Base-by-base conservation (phyloP, 1,140 invertebrate genomes). In the Popillia japonica region DNA sequence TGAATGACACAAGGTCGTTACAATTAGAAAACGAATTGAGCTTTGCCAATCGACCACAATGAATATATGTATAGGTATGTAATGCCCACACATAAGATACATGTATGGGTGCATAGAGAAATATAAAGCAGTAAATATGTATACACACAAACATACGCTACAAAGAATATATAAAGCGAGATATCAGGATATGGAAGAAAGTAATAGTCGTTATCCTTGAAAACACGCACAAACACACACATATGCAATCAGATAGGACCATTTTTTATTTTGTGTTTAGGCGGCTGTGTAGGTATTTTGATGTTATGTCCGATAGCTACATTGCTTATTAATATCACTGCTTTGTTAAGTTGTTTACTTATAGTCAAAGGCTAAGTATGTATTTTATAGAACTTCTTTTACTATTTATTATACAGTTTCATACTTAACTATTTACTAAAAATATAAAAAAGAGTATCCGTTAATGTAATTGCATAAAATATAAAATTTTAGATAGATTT, bases 281-380 rank as follows among this genome's bases (percentile, higher is more conserved):
- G 48, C 48, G 48, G 48, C 48, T 55, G 48, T 55, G 48, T 55
- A 55, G 48, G 48, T 55, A 55, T 55, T 55, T 55, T 17, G 48
- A 14, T 55, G 48, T 17, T 17, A 55, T 55, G 17, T 55, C 48
- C 17, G 48, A 14, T n/a, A 55, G 6, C 14, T 14, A 17, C n/a
- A 55, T 55, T 55, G 48, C 48, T 17, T 55, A 55, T 55, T 55
- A 55, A 34, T 34, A 34, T 34, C 1, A 34, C 27, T 34, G 1
- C 27, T 34, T 34, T 34, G 27, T 34, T 2, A n/a, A n/a, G n/a
- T n/a, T n/a, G n/a, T n/a, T n/a, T n/a, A n/a, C n/a, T n/a, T n/a
- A n/a, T n/a, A n/a, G n/a, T n/a, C n/a, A n/a, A n/a, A n/a, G n/a
- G n/a, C n/a, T n/a, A n/a, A n/a, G n/a, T n/a, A n/a, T n/a, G n/a